Base-by-base conservation (phyloP, 2,888 invertebrate species). In the Plagiodera versicolora region DNA sequence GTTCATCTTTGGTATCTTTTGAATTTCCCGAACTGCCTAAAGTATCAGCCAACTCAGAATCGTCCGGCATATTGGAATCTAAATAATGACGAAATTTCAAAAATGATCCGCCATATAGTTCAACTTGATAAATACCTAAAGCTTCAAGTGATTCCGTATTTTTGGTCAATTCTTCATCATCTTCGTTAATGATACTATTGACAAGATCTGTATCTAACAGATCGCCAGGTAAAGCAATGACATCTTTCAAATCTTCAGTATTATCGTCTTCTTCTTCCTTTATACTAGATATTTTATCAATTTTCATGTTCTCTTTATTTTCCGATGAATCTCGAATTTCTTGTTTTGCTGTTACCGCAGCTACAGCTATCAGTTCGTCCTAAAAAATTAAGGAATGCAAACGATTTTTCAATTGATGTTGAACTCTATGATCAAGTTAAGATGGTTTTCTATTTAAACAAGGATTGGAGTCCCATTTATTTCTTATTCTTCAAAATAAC, bases 291-390 rank as follows among this genome's bases (percentile, higher is more conserved):
- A 57, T 17, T 61, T 64, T 66, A 5, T 60, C 46, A 49, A 63
- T 65, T 58, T 66, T 65, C 8, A 57, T 30, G 10, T 18, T 44
- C 10, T 60, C 62, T 64, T 66, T 67, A 32, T 50, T 60, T 46
- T 62, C 57, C 32, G 52, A 39, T 54, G 51, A 30, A 39, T 51
- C 63, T 8, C 48, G 48, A 48, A 63, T 67, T 61, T 88, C 87
- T 51, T 86, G 86, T 77, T 89, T 89, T 0, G 86, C 85, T 71
- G 85, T 87, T 24, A 89, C 81, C 10, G 88, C 85, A 60, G 87
- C 86, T 53, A 91, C 85, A 4, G 88, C 84, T 70, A 89, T 88
- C 16, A 89, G 72, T 80, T 91, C 91, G 67, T 91, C 92, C 84
- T 88, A n/a, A 16, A 60, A 48, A 51, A 44, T 24, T 46, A 56